Conservation (phyloP, 2,888 invertebrate species). For the Drosophila paramelanica region DNA sequence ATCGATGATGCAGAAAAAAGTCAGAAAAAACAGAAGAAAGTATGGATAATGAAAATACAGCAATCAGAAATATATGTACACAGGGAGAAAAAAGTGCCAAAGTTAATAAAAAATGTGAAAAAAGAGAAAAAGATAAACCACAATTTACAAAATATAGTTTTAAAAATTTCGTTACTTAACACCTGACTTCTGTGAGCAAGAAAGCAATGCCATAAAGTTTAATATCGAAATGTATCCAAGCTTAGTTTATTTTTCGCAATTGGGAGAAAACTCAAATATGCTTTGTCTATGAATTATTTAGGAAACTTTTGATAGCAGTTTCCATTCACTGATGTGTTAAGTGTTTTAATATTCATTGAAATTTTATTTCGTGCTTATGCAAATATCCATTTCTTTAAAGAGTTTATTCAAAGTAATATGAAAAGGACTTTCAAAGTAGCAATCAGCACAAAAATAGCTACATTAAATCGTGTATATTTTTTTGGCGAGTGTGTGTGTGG, state of each 20-base stretch:
- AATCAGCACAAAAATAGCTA: slow-evolving; percentile 4
- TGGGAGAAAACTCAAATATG: too few species aligned
- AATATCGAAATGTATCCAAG: too few species aligned
- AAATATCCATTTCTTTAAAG: too few species aligned
- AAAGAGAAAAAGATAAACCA: background rate
- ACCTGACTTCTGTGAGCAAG: background rate
- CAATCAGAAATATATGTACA: slow-evolving; percentile 3
- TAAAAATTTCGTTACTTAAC: background rate
- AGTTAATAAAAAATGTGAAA: background rate
- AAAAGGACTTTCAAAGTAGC: background rate
- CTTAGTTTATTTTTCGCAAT: too few species aligned
- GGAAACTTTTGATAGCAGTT: too few species aligned
- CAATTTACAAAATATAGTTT: background rate
- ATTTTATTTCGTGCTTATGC: too few species aligned
- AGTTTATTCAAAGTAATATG: too few species aligned
- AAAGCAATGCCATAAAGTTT: too few species aligned
- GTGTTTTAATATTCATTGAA: too few species aligned
- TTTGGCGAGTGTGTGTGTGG: slow-evolving; percentile 2
- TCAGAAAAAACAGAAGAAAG: background rate
- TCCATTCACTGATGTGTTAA: too few species aligned
- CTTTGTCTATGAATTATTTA: too few species aligned
- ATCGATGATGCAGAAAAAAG: background rate
- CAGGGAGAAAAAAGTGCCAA: background rate
- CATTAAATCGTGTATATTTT: background rate
- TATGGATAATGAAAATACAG: background rate